phyloP scores from a whole-genome alignment of 2,888 invertebrate genomes.

The Athalia circularis region DNA sequence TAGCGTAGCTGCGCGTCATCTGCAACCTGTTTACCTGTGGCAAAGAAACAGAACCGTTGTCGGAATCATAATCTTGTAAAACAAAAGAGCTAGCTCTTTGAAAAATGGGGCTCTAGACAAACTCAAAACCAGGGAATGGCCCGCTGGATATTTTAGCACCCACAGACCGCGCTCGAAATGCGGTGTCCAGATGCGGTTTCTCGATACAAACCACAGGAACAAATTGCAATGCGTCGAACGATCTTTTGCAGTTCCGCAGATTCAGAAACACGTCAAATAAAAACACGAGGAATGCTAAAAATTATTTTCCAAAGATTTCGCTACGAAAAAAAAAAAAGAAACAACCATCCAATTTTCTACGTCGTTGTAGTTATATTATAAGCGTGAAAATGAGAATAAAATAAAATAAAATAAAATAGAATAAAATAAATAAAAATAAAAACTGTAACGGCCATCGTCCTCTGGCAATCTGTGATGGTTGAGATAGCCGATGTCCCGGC shows the following conservation, averaged over 20 bases:
- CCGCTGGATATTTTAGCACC: constrained; percentile 1
- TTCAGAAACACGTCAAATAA: no score
- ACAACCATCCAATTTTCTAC: no score
- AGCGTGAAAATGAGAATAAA: no score
- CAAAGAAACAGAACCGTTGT: constrained; percentile 41
- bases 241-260: no score
- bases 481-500: constrained; percentile 42
- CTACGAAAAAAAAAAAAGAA: no score
- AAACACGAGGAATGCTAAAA: no score
- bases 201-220: constrained; percentile 21
- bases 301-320: no score
- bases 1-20: constrained; percentile 46
- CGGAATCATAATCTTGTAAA: constrained; percentile 54
- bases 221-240: constrained; percentile 39
- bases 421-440: constrained; percentile 15
- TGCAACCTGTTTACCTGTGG: constrained; percentile 34
- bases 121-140: not conserved
- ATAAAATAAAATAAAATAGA: no score
- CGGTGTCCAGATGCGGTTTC: constrained; percentile 32
- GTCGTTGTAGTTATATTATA: no score
- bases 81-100: constrained; percentile 41
- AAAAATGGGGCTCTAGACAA: constrained; percentile 18
- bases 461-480: constrained; percentile 44
- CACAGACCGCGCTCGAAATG: not conserved
- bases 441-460: constrained; percentile 48